Conservation (phyloP, 2,888 invertebrate genomes). For the Meiosimyza platycephala region DNA sequence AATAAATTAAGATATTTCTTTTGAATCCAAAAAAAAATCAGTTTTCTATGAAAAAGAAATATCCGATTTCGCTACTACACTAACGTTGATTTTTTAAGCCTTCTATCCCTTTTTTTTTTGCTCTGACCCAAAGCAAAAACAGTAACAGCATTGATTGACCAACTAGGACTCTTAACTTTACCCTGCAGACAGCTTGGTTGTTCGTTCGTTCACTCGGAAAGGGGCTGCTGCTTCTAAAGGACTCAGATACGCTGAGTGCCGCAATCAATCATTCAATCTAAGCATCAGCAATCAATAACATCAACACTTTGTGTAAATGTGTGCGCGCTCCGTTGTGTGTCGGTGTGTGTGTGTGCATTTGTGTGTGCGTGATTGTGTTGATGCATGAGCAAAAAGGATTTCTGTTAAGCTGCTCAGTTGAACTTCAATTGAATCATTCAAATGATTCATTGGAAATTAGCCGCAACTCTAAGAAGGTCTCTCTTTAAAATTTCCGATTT, state of each 20-base stretch:
- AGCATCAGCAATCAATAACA: conserved; percentile 26
- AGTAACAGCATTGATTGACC: neutral
- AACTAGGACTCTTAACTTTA: neutral
- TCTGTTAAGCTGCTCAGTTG: neutral
- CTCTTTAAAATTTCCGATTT: neutral
- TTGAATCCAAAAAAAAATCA: too few relatives aligned
- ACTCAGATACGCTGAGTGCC: too few relatives aligned
- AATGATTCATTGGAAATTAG: too few relatives aligned
- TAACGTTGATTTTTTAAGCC: too few relatives aligned
- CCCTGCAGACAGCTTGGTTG: neutral
- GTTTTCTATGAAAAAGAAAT: too few relatives aligned
- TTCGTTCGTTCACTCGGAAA: conserved; percentile 21
- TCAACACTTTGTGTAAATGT: conserved; percentile 4
- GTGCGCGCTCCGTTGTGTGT: neutral
- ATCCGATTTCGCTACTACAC: too few relatives aligned
- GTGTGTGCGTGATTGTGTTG: conserved; percentile 4
- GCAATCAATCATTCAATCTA: conserved; percentile 17
- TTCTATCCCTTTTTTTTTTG: too few relatives aligned
- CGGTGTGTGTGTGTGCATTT: conserved; percentile 7
- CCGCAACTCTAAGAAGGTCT: too few relatives aligned
- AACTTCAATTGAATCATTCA: neutral
- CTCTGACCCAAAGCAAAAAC: too few relatives aligned
- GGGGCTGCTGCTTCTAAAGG: too few relatives aligned
- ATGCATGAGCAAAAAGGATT: neutral
- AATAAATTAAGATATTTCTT: too few relatives aligned